Percentiles rank a stretch among this genome's conserved stretches.
Evolutionary conservation across 2,113 vertebrate species (phyloP).

Genomic region (Tetrao urogallus): DNA sequence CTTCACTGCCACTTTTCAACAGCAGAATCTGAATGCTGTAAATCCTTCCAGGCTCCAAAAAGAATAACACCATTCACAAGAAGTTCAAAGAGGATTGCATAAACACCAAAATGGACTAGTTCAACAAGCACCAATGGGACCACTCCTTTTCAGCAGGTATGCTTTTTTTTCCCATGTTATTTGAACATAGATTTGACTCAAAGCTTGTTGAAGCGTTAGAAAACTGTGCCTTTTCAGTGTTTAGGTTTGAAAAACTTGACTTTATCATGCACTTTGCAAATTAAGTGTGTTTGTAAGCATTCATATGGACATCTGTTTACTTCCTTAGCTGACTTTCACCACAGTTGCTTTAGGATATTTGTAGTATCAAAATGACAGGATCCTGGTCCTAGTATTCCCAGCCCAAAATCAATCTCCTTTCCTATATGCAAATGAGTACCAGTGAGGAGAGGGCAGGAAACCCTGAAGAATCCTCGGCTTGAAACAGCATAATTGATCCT

Average conservation of each 20-base stretch:
- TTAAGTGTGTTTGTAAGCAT: neutral
- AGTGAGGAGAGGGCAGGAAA: neutral
- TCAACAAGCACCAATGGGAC: neutral
- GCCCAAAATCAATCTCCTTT: neutral
- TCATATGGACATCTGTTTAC: neutral
- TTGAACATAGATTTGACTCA: neutral
- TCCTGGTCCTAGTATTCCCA: neutral
- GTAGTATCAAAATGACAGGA: neutral
- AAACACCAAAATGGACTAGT: neutral
- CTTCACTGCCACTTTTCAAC: neutral
- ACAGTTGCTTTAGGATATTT: neutral
- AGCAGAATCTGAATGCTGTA: neutral
- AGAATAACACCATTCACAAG: slow-evolving; percentile 11
- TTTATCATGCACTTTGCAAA: neutral
- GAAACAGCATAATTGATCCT: neutral
- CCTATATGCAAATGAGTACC: neutral
- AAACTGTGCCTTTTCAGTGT: neutral
- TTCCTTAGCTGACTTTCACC: neutral
- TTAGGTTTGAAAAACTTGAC: neutral
- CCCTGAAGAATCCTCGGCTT: neutral
- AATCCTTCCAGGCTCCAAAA: neutral
- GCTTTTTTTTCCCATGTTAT: neutral
- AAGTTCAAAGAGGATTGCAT: slow-evolving; percentile 1
- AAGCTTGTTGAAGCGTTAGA: neutral
- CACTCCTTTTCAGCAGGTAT: slow-evolving; percentile 11